phyloP scores from a whole-genome alignment of 2,797 vertebrate genomes.

The Silurus aristotelis region DNA sequence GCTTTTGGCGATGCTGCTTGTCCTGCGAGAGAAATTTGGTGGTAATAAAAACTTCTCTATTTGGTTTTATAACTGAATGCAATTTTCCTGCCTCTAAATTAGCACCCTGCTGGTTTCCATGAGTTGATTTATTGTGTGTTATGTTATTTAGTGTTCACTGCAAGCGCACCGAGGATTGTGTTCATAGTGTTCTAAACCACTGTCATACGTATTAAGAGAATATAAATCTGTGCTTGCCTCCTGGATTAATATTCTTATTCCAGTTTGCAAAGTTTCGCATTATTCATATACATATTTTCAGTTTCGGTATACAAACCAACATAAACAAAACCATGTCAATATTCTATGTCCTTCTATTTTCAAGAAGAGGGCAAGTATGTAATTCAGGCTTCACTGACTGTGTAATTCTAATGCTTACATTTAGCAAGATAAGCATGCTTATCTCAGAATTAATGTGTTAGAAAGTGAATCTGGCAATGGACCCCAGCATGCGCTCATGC shows the following conservation, averaged over 20 bases:
- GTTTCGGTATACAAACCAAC: not conserved
- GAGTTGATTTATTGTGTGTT: conserved; percentile 55
- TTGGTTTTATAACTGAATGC: conserved; percentile 55
- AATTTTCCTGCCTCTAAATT: conserved; percentile 54
- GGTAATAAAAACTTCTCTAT: conserved; percentile 55
- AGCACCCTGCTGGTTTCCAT: conserved; percentile 41
- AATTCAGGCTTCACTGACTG: conserved; percentile 51
- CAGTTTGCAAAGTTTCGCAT: conserved; percentile 38
- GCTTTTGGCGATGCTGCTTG: conserved; percentile 28
- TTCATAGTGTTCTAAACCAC: conserved; percentile 44
- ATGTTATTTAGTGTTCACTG: conserved; percentile 43
- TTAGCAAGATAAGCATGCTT: conserved; percentile 71
- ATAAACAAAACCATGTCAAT: not conserved
- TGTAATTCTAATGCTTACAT: conserved; percentile 67
- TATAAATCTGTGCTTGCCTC: conserved; percentile 34
- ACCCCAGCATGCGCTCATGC: conserved; percentile 40
- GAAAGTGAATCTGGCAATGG: conserved; percentile 55
- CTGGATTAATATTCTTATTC: conserved; percentile 36
- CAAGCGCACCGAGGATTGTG: conserved; percentile 44
- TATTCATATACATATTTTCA: not conserved
- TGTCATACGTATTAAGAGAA: conserved; percentile 44
- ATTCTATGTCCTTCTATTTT: not conserved
- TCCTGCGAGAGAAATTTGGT: conserved; percentile 37
- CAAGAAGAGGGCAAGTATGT: conserved; percentile 25
- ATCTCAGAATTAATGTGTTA: conserved; percentile 67